Evolutionary conservation across 2,113 vertebrate genomes (phyloP), one percentile per base, ranked within the genome.

Genomic region (Charadrius vociferus): DNA sequence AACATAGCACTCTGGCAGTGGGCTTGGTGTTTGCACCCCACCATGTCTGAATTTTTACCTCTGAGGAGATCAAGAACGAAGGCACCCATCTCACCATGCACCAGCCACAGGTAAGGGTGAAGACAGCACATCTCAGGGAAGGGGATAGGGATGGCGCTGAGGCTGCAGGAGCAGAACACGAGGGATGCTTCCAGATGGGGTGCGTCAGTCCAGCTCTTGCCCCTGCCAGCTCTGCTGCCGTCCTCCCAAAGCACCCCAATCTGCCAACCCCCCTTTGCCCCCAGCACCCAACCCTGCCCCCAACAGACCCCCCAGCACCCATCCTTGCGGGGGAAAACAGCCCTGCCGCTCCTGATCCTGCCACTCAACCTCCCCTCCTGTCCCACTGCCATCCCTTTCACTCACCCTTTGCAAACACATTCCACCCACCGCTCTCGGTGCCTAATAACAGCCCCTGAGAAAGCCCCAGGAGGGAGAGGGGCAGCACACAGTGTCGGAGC

Each of bases 11-110:
- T 8, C 29, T 8, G 59, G 53, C 49, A 36, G 41, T 0, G 1
- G 32, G 20, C 66, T 41, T 10, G 61, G 29, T 24, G 66, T 70
- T 78, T 23, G 34, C 41, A 14, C 13, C 29, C 6, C 19, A 7
- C 29, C 12, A 0, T 1, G 1, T 21, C 16, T 5, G 10, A 22
- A 11, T 12, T 41, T 24, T 9, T 7, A 20, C 36, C 23, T 50
- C 37, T 12, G 3, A 4, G 91, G 34, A 86, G 26, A 2, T 4
- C 4, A 19, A 78, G 56, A 50, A 19, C 1, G 3, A 39, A 9
- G 2, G 41, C 1, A 9, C 12, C 55, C 0, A 0, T 7, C 61
- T 23, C 39, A 7, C 12, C 50, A 1, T 3, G 0, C 34, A 3
- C 4, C 71, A n/a, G 71, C 72, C 22, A 3, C 1, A 32, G 61